Evolutionary conservation across 2,888 invertebrate genomes (phyloP).

Genomic region (Nesidiocoris tenuis): DNA sequence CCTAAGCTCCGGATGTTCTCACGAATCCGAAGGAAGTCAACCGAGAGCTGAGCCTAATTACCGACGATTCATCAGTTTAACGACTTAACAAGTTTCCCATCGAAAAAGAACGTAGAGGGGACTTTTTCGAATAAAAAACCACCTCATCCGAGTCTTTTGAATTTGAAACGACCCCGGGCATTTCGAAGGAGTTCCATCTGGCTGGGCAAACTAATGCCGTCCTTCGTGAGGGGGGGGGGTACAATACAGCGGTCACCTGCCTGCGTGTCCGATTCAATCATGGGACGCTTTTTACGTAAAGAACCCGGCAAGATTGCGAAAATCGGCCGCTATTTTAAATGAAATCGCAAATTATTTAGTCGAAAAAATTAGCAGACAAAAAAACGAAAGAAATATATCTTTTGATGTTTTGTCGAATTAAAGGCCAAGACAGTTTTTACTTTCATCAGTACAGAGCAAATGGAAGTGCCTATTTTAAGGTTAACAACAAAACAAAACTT

Average conservation of each 20-base stretch:
- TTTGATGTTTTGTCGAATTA: no score
- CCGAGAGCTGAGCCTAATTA: not conserved
- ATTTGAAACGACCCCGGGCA: not conserved
- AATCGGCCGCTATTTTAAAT: not conserved
- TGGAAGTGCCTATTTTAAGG: no score
- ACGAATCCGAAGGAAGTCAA: constrained; percentile 13
- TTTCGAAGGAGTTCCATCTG: not conserved
- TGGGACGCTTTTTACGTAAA: not conserved
- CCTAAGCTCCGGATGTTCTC: constrained; percentile 24
- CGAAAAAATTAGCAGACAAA: no score
- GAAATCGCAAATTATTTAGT: no score
- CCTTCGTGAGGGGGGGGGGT: not conserved
- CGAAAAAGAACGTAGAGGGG: not conserved
- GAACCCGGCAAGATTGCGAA: not conserved
- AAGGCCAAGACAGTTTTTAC: no score
- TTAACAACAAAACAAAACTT: no score
- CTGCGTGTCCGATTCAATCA: not conserved
- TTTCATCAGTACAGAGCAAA: no score
- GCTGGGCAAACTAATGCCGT: not conserved
- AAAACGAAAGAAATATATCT: no score
- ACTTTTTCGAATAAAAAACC: not conserved
- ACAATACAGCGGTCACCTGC: not conserved
- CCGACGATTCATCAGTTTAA: constrained; percentile 8
- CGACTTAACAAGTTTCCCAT: constrained; percentile 14
- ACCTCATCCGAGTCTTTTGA: not conserved